Conservation (phyloP, 1,140 invertebrate genomes). For the Pectinophora gossypiella region DNA sequence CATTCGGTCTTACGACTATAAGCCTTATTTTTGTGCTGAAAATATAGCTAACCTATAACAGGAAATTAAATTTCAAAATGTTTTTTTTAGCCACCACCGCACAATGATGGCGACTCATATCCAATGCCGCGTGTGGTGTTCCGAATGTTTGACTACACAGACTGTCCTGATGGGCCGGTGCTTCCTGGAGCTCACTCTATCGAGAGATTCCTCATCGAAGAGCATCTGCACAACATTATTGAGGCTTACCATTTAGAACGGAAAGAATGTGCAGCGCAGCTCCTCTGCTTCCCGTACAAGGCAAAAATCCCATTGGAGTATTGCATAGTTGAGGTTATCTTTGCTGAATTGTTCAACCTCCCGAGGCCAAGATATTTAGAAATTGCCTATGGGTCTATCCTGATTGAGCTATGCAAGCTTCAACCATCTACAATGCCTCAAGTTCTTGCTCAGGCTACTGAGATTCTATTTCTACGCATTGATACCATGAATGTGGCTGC, state of each 20-base stretch:
- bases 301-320: slow-evolving; percentile 97
- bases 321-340: slow-evolving; percentile 98
- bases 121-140: slow-evolving; percentile 94
- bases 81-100: slow-evolving; percentile 77
- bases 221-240: slow-evolving; percentile 96
- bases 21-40: too few species aligned
- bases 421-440: slow-evolving; percentile 98
- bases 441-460: slow-evolving; percentile 97
- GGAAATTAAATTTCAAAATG: too few species aligned
- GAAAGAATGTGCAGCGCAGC: slow-evolving; percentile 94
- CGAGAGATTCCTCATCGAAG: slow-evolving; percentile 98
- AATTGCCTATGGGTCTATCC: slow-evolving; percentile 95
- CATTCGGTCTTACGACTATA: too few species aligned
- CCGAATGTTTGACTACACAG: slow-evolving; percentile 98
- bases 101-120: slow-evolving; percentile 92
- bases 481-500: slow-evolving; percentile 98
- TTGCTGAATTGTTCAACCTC: slow-evolving; percentile 95
- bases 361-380: slow-evolving; percentile 92
- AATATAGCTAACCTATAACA: too few species aligned
- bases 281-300: slow-evolving; percentile 95
- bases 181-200: slow-evolving; percentile 97
- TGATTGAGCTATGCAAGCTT: slow-evolving; percentile 98
- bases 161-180: slow-evolving; percentile 94
- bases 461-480: slow-evolving; percentile 96
- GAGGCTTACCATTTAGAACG: slow-evolving; percentile 92